A percentile compares a stretch with the other conserved stretches of the same genome.
Evolutionary conservation across 2,888 invertebrate species (phyloP).

Genomic region (Aphrophora alni): DNA sequence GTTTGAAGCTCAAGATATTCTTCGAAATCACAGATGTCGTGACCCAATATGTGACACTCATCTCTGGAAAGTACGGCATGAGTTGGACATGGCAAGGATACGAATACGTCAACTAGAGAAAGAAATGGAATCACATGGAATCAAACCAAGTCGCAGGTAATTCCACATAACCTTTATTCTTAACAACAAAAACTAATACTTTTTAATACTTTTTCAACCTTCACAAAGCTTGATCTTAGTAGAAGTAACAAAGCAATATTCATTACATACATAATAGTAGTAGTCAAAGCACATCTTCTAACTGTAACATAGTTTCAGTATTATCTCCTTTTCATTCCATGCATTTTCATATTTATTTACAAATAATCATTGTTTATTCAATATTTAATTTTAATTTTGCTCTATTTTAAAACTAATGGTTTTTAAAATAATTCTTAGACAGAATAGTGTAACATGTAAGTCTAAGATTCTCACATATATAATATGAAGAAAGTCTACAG

Average conservation of each 20-base stretch:
- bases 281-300: too few relatives aligned
- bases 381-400: too few relatives aligned
- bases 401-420: too few relatives aligned
- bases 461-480: too few relatives aligned
- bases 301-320: too few relatives aligned
- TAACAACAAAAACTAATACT: not conserved
- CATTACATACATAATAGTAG: too few relatives aligned
- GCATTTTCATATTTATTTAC: too few relatives aligned
- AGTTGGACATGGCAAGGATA: constrained; percentile 84
- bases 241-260: not conserved
- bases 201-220: not conserved
- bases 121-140: constrained; percentile 82
- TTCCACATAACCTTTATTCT: not conserved
- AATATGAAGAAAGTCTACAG: too few relatives aligned
- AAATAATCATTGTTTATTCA: too few relatives aligned
- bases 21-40: constrained; percentile 75
- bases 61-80: constrained; percentile 88
- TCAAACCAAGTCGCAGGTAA: constrained; percentile 67
- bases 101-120: constrained; percentile 86
- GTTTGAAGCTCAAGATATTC: constrained; percentile 77
- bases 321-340: too few relatives aligned
- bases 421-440: too few relatives aligned
- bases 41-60: constrained; percentile 82
- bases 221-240: not conserved
- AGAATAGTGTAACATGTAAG: too few relatives aligned